A percentile compares a stretch with the other conserved stretches of the same genome.
Conservation (phyloP, 2,888 invertebrate species). For the Thymelicus lineola region DNA sequence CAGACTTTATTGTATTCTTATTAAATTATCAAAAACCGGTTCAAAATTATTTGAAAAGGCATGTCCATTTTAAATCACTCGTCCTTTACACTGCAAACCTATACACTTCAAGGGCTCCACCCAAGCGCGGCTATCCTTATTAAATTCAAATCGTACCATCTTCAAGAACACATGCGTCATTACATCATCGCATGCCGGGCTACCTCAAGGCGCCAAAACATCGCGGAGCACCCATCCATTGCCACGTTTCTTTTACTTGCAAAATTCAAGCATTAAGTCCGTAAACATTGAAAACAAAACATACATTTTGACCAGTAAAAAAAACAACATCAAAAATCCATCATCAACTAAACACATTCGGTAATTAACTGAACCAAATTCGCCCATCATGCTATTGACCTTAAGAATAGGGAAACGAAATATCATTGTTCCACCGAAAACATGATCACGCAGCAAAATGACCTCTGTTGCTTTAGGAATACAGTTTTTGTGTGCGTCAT, state of each 20-base stretch:
- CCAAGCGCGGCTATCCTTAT: conserved; percentile 25
- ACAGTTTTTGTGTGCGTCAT: conserved; percentile 64
- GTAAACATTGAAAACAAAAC: not conserved
- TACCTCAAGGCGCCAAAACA: not conserved
- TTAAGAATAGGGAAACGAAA: conserved; percentile 57
- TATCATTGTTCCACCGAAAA: conserved; percentile 65
- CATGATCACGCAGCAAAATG: conserved; percentile 52
- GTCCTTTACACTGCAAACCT: conserved; percentile 18
- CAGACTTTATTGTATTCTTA: too few relatives aligned
- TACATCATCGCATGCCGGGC: conserved; percentile 4
- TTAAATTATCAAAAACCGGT: not conserved
- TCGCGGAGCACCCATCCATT: not conserved
- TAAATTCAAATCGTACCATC: conserved; percentile 32
- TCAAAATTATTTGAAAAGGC: not conserved
- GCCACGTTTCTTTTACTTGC: not conserved
- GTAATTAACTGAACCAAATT: conserved; percentile 79
- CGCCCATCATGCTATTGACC: conserved; percentile 76
- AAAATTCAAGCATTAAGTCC: not conserved
- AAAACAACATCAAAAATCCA: conserved; percentile 34
- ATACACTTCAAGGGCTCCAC: conserved; percentile 7
- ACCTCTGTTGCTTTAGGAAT: conserved; percentile 58
- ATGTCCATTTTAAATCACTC: conserved; percentile 21
- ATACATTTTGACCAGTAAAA: not conserved
- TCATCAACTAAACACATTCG: conserved; percentile 54
- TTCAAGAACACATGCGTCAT: conserved; percentile 30